Conservation (phyloP, 53 echinoderm and acorn worm species). For the Crossaster papposus region DNA sequence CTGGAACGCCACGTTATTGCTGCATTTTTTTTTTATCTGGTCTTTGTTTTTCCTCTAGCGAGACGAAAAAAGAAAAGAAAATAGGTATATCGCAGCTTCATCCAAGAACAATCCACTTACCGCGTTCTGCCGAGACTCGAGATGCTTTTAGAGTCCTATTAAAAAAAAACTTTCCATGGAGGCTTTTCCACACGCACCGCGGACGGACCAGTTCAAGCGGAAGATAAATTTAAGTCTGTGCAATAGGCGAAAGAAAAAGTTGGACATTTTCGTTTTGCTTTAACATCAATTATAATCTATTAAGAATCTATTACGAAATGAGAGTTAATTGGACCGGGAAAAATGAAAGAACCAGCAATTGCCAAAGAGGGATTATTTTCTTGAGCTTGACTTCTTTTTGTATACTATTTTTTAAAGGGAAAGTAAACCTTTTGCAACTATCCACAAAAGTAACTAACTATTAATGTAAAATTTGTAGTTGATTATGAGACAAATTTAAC, state of each 20-base stretch:
- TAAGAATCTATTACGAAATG: background rate
- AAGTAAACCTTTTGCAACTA: too few species aligned
- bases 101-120: constrained; percentile 45
- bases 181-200: background rate
- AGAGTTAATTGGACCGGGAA: background rate
- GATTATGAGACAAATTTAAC: too few species aligned
- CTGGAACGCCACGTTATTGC: background rate
- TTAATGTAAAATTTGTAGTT: too few species aligned
- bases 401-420: too few species aligned
- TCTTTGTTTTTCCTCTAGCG: background rate
- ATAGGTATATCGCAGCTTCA: background rate
- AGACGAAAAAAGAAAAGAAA: background rate
- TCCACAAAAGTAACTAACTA: too few species aligned
- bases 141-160: constrained; percentile 21
- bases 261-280: background rate
- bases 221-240: background rate
- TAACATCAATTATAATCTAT: background rate
- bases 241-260: background rate
- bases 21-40: background rate
- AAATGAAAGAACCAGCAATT: too few species aligned
- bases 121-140: constrained; percentile 5
- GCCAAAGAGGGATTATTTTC: too few species aligned
- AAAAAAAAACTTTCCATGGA: background rate
- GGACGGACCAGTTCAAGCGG: background rate
- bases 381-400: too few species aligned